Evolutionary conservation across 2,797 vertebrate genomes (phyloP).

Genomic region (Pseudomugil tenellus): DNA sequence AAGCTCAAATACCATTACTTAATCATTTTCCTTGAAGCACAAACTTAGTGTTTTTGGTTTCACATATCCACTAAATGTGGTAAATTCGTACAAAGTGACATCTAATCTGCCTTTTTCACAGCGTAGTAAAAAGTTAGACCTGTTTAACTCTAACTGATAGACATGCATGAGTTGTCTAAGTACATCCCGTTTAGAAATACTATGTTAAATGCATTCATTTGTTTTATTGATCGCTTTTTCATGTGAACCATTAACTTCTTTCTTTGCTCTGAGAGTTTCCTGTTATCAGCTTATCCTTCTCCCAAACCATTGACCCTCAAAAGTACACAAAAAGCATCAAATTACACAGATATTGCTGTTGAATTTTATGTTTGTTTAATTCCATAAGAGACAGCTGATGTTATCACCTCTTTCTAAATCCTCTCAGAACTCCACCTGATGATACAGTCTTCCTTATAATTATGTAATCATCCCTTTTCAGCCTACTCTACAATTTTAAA

Average conservation of each 20-base stretch:
- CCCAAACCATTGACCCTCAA: neutral
- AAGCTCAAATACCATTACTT: conserved; percentile 26
- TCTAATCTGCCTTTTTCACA: neutral
- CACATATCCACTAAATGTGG: conserved; percentile 23
- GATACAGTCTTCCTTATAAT: conserved; percentile 1
- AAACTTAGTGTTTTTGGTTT: conserved; percentile 16
- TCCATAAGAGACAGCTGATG: conserved; percentile 1
- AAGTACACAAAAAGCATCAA: conserved; percentile 9
- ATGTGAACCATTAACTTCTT: conserved; percentile 70
- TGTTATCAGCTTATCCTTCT: conserved; percentile 61
- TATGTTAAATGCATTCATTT: conserved; percentile 64
- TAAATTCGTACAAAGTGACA: neutral
- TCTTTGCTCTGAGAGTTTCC: conserved; percentile 66
- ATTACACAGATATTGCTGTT: neutral
- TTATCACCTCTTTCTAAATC: conserved; percentile 5
- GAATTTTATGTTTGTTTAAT: conserved; percentile 5
- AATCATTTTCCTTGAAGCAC: conserved; percentile 54
- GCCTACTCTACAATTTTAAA: conserved; percentile 16
- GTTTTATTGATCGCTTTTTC: conserved; percentile 69
- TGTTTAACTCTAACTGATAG: neutral
- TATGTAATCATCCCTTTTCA: conserved; percentile 6
- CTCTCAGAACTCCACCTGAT: conserved; percentile 1
- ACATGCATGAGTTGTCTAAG: conserved; percentile 15
- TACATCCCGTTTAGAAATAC: conserved; percentile 38
- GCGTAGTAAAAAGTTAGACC: neutral